Percentiles rank a stretch among this genome's conserved stretches.
phyloP scores from a whole-genome alignment of 2,113 vertebrate species.

The Rhombomys opimus region DNA sequence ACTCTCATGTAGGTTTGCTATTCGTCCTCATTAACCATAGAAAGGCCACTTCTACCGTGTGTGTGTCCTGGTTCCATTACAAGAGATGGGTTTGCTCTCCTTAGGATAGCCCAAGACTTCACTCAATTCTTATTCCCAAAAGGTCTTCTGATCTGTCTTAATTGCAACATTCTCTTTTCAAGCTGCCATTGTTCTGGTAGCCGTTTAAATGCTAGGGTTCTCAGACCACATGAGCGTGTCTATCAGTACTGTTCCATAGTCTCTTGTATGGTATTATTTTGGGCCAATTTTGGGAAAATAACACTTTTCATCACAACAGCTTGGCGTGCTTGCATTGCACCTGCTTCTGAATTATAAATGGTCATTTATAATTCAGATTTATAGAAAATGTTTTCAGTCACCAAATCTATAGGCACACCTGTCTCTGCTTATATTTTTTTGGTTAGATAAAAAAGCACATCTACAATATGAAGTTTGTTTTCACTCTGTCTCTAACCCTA shows the following conservation, averaged over 20 bases:
- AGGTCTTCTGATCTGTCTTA: constrained; percentile 47
- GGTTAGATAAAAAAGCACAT: background rate
- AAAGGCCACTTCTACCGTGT: background rate
- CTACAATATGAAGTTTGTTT: constrained; percentile 52
- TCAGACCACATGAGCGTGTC: constrained; percentile 57
- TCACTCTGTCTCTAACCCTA: constrained; percentile 54
- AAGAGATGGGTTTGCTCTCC: background rate
- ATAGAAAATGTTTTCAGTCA: constrained; percentile 28
- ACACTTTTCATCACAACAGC: constrained; percentile 8
- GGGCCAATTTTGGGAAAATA: constrained; percentile 57
- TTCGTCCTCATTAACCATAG: constrained; percentile 49
- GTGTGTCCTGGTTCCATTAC: background rate
- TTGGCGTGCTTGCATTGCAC: constrained; percentile 54
- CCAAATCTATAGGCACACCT: background rate
- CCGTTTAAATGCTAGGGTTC: background rate
- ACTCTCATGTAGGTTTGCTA: background rate
- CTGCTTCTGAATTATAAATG: constrained; percentile 52
- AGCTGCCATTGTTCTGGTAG: constrained; percentile 49
- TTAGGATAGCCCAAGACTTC: background rate
- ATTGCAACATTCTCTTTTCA: background rate
- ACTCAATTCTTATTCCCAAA: constrained; percentile 59
- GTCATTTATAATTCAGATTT: constrained; percentile 64
- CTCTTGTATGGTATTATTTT: constrained; percentile 71
- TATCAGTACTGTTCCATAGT: constrained; percentile 59
- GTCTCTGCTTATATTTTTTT: constrained; percentile 6